Evolutionary conservation across 2,113 vertebrate species (phyloP).

Genomic region (Misgurnus mizolepis): DNA sequence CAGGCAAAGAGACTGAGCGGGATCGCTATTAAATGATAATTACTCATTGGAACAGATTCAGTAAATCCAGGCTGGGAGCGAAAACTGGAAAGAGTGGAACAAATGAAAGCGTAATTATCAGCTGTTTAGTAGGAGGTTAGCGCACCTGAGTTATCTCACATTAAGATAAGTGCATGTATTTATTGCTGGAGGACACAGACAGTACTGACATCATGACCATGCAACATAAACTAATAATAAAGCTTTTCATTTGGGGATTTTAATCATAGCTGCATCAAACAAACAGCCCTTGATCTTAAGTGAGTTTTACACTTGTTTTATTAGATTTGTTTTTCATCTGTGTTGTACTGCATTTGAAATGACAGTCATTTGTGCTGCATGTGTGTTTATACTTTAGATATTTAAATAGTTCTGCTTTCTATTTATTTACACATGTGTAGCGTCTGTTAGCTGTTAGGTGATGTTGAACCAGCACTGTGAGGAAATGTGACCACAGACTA

Average conservation of each 20-base stretch:
- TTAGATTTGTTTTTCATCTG: too few species aligned
- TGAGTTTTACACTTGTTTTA: background rate
- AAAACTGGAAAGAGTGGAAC: constrained; percentile 28
- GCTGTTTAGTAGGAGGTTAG: constrained; percentile 34
- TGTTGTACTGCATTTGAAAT: background rate
- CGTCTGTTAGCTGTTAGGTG: background rate
- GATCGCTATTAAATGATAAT: constrained; percentile 25
- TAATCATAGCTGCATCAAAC: background rate
- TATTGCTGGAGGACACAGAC: background rate
- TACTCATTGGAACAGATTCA: constrained; percentile 47
- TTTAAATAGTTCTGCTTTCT: background rate
- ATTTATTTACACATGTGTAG: background rate
- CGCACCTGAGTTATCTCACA: constrained; percentile 41
- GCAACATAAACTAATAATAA: background rate
- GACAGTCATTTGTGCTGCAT: background rate
- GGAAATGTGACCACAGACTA: background rate
- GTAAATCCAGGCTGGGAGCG: constrained; percentile 48
- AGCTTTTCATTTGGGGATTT: background rate
- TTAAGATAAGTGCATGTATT: constrained; percentile 39
- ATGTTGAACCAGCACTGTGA: background rate
- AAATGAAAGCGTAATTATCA: constrained; percentile 53
- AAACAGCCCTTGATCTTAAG: background rate
- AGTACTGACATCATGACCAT: constrained; percentile 3
- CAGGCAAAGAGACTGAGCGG: constrained; percentile 18
- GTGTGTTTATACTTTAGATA: background rate